Evolutionary conservation across 2,113 vertebrate genomes (phyloP), one percentile per base, ranked within the genome.

Genomic region (Malurus melanocephalus): DNA sequence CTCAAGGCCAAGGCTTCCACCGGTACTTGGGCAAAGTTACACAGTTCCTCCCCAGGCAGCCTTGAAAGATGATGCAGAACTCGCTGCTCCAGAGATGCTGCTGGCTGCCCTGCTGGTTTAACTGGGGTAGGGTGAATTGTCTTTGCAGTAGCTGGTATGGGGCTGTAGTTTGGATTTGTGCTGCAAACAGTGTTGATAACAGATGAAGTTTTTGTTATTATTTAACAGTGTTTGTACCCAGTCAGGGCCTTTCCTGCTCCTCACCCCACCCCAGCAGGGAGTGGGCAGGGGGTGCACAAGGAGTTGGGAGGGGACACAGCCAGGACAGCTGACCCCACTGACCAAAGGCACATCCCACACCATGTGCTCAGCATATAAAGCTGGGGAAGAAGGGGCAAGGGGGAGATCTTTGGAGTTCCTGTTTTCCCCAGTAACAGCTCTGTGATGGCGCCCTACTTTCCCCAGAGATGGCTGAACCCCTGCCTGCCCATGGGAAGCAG

Each of bases 321-420:
- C 46, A 45, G 85, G 40, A 45, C 46, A 53, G 40, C 60, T 67
- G 46, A 21, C 3, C 38, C 38, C n/a, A 14, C 16, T 66, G 76
- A 6, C 53, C 68, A 59, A 14, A 52, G 53, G 45, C 38, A 21
- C 14, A 40, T 10, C 17, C 45, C 40, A 53, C 23, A 30, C 14
- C 56, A 7, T 28, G 0, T 24, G 52, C 8, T 8, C 67, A 59
- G 52, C 38, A 28, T 2, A 1, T 6, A 16, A 7, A 71, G 30
- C 49, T 49, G 57, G 42, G 52, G 4, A 33, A 16, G 22, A 5
- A 80, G 67, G 16, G 45, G 45, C 22, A 38, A 27, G 11, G 11
- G 14, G 26, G 13, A 4, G 3, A 28, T 0, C 1, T 15, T n/a
- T 38, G 60, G 40, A 66, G 19, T 45, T 27, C 6, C 10, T 46